Evolutionary conservation across 30 jellyfish, hydroid and myxozoan species (phyloP).

Genomic region (Nemopilema nomurai): DNA sequence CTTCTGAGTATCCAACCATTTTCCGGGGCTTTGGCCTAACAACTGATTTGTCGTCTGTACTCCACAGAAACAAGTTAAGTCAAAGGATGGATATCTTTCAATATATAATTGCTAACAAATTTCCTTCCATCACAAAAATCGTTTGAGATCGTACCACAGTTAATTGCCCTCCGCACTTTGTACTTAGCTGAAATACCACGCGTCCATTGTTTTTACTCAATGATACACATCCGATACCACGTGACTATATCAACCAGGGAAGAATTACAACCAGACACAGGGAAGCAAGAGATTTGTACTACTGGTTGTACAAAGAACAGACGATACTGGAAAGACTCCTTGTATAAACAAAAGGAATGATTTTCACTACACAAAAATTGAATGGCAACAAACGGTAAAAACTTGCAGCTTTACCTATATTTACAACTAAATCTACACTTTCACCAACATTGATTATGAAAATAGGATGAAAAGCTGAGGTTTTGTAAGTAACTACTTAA

Average conservation of each 20-base stretch:
- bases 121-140: background rate
- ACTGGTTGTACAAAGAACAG: no score
- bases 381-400: no score
- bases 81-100: background rate
- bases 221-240: background rate
- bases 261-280: no score
- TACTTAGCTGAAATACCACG: constrained; percentile 1
- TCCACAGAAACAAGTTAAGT: background rate
- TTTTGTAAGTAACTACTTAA: no score
- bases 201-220: constrained; percentile 10
- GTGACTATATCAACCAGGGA: background rate
- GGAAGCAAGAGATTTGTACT: background rate
- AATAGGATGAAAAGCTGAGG: no score
- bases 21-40: background rate
- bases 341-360: no score
- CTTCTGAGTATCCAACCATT: constrained; percentile 50
- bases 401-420: no score
- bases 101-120: background rate
- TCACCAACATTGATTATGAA: no score
- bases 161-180: background rate
- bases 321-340: no score
- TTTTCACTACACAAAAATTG: no score
- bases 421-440: no score
- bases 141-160: background rate
- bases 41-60: background rate